Conservation (phyloP, 2,888 invertebrate species). For the Malthinus flaveolus region DNA sequence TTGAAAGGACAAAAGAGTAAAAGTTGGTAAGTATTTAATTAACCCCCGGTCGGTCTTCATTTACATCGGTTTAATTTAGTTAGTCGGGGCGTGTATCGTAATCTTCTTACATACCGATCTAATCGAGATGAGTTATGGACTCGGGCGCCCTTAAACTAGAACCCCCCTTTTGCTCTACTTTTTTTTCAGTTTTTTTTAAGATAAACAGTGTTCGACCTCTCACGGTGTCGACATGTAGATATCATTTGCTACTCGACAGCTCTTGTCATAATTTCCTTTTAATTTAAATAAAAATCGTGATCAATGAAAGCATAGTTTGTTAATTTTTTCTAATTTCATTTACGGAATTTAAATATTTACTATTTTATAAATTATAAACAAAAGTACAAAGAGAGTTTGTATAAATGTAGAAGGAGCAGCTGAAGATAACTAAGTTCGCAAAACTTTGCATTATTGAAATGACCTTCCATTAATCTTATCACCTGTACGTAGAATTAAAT, state of each 20-base stretch:
- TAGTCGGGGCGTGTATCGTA: slow-evolving; percentile 46
- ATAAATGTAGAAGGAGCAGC: too few relatives aligned
- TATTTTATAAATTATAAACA: too few relatives aligned
- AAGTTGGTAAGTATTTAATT: slow-evolving; percentile 16
- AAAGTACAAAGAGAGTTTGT: too few relatives aligned
- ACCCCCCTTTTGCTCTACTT: slow-evolving; percentile 23
- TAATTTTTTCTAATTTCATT: too few relatives aligned
- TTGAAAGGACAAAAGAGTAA: slow-evolving; percentile 19
- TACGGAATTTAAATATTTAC: too few relatives aligned
- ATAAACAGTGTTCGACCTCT: slow-evolving; percentile 26
- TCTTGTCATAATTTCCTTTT: slow-evolving; percentile 10
- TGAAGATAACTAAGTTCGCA: too few relatives aligned
- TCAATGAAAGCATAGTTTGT: not conserved
- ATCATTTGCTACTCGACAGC: slow-evolving; percentile 19
- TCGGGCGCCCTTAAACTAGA: slow-evolving; percentile 25
- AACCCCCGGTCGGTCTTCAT: slow-evolving; percentile 38
- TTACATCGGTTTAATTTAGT: slow-evolving; percentile 49
- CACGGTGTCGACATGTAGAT: slow-evolving; percentile 21
- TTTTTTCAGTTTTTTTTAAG: slow-evolving; percentile 13
- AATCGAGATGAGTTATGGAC: slow-evolving; percentile 49
- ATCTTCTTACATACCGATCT: slow-evolving; percentile 49
- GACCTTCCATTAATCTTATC: too few relatives aligned
- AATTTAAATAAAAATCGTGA: not conserved
- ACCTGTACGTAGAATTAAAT: too few relatives aligned
- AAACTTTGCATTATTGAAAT: too few relatives aligned